Evolutionary conservation across 2,888 invertebrate genomes (phyloP).

Genomic region (Drosophila meridionalis): DNA sequence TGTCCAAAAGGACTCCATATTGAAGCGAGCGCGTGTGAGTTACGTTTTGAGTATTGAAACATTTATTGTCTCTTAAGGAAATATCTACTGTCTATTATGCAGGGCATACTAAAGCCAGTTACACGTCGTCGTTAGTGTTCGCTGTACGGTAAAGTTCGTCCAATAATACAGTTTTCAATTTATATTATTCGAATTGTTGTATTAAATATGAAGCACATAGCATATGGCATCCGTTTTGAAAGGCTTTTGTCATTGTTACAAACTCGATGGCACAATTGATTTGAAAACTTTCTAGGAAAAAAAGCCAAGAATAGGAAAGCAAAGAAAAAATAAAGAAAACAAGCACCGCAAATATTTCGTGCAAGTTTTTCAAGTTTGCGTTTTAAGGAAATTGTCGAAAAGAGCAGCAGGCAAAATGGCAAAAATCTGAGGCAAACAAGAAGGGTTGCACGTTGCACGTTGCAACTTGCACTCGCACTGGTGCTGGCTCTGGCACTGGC

Average conservation of each 20-base stretch:
- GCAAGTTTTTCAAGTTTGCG: slow-evolving; percentile 72
- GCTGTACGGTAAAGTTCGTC: slow-evolving; percentile 1
- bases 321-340: slow-evolving; percentile 14
- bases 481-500: slow-evolving; percentile 14
- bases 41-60: not conserved
- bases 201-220: slow-evolving; percentile 40
- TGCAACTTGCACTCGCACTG: slow-evolving; percentile 48
- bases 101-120: slow-evolving; percentile 54
- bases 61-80: not conserved
- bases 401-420: slow-evolving; percentile 36
- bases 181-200: slow-evolving; percentile 27
- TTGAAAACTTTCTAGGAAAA: slow-evolving; percentile 45
- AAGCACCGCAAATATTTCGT: slow-evolving; percentile 48
- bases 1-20: slow-evolving; percentile 58
- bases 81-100: not conserved
- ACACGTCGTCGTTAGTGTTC: slow-evolving; percentile 32
- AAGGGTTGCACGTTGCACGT: slow-evolving; percentile 48
- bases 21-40: slow-evolving; percentile 63
- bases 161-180: not conserved
- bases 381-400: slow-evolving; percentile 71
- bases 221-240: slow-evolving; percentile 34
- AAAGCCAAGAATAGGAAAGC: slow-evolving; percentile 8
- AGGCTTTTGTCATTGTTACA: slow-evolving; percentile 49
- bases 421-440: slow-evolving; percentile 50
- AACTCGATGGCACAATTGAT: slow-evolving; percentile 59